Base-by-base conservation (phyloP, 1,140 invertebrate species). In the Episyrphus balteatus region DNA sequence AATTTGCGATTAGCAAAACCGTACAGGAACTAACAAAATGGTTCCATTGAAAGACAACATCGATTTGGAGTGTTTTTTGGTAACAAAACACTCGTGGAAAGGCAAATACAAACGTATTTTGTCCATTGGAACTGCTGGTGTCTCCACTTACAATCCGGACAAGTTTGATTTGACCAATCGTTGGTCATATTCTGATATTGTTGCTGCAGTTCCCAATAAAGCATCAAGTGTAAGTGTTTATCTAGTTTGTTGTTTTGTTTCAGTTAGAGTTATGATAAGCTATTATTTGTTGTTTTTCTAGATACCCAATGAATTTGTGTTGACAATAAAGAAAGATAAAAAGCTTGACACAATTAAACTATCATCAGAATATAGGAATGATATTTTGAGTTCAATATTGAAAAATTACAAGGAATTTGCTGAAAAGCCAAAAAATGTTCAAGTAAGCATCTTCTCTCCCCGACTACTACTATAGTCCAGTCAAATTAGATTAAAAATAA, bases 61-160 rank as follows among this genome's bases (percentile, higher is more conserved):
- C 65, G 89, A 93, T 81, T 76, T 93, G 60, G 84, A 86, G 50
- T 93, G 91, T 71, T 98, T 92, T 73, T 80, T 91, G 69, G 91
- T 96, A 57, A 95, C 88, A 12, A 98, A 98, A 73, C 90, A 93
- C 68, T 92, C 85, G 11, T 87, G 94, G 94, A 95, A 94, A 74
- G 89, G 94, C 72, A 96, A 91, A 84, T 99, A 99, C 70, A 96
- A 95, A 73, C 79, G 96, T 60, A 92, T 99, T 62, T 94, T 99
- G 68, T 94, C 93, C 15, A 85, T 99, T 69, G 95, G 94, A 34
- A 90, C 89, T 31, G 78, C 83, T 69, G 93, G 92, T 30, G 90
- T 99, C 50, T 92, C 94, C 36, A 99, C 96, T 13, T 98, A 98
- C 68, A 97, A 98, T 71, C 94, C 94, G 3, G 82, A 79, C 53